Percentiles rank a stretch among this genome's conserved stretches.
phyloP scores from a whole-genome alignment of 1,140 invertebrate genomes.

The Elymnias hypermnestra region DNA sequence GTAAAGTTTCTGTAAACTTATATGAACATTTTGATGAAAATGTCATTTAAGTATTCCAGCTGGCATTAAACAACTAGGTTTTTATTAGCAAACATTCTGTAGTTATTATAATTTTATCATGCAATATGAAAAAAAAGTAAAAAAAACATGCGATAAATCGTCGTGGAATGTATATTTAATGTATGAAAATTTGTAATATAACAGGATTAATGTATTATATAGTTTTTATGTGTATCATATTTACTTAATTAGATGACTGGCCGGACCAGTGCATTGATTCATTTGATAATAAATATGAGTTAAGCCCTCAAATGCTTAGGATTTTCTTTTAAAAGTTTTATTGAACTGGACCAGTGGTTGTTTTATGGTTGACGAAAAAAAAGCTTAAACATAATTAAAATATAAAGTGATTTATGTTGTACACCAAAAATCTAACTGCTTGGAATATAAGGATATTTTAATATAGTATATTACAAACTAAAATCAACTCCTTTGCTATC shows the following conservation, averaged over 20 bases:
- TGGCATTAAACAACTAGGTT: slow-evolving; percentile 27
- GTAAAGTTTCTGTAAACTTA: no score
- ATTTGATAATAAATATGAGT: background rate
- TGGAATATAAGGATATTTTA: no score
- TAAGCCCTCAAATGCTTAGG: slow-evolving; percentile 12
- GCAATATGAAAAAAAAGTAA: slow-evolving; percentile 26
- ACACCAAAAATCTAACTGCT: no score
- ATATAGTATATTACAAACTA: no score
- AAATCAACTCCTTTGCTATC: no score
- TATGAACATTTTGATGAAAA: no score
- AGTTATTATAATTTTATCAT: slow-evolving; percentile 31
- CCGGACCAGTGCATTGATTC: slow-evolving; percentile 35
- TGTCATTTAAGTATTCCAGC: slow-evolving; percentile 2
- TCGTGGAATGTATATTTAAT: slow-evolving; percentile 33
- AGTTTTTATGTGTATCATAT: slow-evolving; percentile 47
- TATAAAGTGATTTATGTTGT: no score
- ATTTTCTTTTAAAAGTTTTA: slow-evolving; percentile 2
- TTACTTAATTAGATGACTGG: slow-evolving; percentile 37
- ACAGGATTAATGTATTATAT: slow-evolving; percentile 49
- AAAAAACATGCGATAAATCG: slow-evolving; percentile 23
- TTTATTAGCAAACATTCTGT: slow-evolving; percentile 37
- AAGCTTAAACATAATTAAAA: no score
- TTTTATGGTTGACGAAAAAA: background rate
- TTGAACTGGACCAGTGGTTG: background rate
- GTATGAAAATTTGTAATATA: slow-evolving; percentile 38